Base-by-base conservation (phyloP, 1,140 invertebrate species). In the Saxidomus purpurata region DNA sequence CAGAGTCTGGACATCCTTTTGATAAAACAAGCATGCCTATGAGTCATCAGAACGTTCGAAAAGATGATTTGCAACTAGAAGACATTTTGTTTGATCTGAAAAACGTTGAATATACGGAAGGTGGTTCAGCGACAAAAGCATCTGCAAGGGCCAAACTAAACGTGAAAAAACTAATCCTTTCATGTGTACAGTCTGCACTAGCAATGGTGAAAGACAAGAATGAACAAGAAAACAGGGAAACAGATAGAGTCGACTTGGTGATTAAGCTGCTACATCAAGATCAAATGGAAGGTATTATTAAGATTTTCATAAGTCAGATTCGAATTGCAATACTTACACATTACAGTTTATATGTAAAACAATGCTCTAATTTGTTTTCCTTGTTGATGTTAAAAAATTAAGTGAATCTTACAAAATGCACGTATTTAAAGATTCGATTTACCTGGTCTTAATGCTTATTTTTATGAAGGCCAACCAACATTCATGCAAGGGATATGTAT, bases 171-270 rank as follows among this genome's bases (percentile, higher is more conserved):
- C 31, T 87, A 9, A 63, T 87, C 15, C 19, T 77, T 22, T 3
- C 76, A 13, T 63, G 61, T 89, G 63, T 89, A 34, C 87, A 81
- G 43, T 17, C 79, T 19, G 87, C 87, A 52, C 36, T 89, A 25
- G 25, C 77, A 25, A 89, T 82, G 40, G 87, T 89, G 28, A 89
- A 89, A 40, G 79, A 89, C 28, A 69, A 82, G 25, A 61, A 71
- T 28, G 76, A 71, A 55, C 34, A 38, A 25, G 25, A 38, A 25
- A 55, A 55, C 28, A 71, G 38, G 40, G 63, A 52, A 82, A 89
- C 63, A 74, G 22, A 74, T 25, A 52, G 87, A 40, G 79, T 89
- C 8, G 34, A 22, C 19, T 36, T 89, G 11, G 47, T 89, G 34
- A 28, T 89, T 55, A 79, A 79, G 55, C 31, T 79, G 13, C 17